Conservation (phyloP, 2,113 vertebrate species). For the Pangasianodon hypophthalmus region DNA sequence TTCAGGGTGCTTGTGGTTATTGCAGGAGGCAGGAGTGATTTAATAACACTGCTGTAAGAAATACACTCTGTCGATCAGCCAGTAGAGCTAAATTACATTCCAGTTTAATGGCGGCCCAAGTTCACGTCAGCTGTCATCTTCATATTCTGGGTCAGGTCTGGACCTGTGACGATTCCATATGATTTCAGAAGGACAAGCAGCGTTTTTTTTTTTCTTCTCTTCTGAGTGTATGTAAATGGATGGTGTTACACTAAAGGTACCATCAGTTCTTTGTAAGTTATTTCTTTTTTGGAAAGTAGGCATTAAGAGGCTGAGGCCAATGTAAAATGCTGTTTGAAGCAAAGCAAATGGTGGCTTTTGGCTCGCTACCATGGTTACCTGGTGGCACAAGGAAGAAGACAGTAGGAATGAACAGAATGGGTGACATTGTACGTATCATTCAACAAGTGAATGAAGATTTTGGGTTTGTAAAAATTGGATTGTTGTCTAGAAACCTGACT, state of each 20-base stretch:
- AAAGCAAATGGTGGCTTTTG: constrained; percentile 38
- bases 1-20: constrained; percentile 37
- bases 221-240: background rate
- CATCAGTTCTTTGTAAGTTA: background rate
- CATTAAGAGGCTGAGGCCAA: background rate
- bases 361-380: constrained; percentile 45
- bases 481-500: background rate
- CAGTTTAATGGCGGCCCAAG: constrained; percentile 25
- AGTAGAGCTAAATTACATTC: constrained; percentile 31
- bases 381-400: constrained; percentile 18
- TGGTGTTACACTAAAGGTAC: constrained; percentile 6
- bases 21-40: constrained; percentile 41
- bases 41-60: constrained; percentile 40
- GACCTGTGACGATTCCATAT: background rate
- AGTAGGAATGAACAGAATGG: constrained; percentile 16
- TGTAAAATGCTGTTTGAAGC: constrained; percentile 30
- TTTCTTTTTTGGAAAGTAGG: background rate
- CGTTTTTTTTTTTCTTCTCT: background rate
- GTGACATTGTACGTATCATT: background rate
- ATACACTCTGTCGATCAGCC: constrained; percentile 51
- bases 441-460: background rate
- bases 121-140: constrained; percentile 10
- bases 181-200: background rate
- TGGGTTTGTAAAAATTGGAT: background rate
- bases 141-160: constrained; percentile 22